phyloP scores from a whole-genome alignment of 2,888 invertebrate genomes.

The Cryptus viduatorius region DNA sequence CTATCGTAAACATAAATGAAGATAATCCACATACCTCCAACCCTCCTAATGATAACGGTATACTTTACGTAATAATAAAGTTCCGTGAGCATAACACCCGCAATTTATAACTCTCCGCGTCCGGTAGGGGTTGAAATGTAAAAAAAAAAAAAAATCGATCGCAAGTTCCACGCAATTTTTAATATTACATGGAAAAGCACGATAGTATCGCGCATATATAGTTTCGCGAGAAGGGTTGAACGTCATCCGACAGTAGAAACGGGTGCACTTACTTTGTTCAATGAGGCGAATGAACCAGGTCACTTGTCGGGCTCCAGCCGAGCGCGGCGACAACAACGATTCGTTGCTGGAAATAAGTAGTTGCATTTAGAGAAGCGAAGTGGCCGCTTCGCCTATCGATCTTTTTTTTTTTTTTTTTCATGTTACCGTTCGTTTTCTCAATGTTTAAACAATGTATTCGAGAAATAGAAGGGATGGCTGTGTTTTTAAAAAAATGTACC shows the following conservation, averaged over 20 bases:
- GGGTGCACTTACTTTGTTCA: constrained; percentile 37
- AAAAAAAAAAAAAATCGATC: constrained; percentile 17
- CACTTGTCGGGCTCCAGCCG: constrained; percentile 18
- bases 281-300: constrained; percentile 51
- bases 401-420: not conserved
- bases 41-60: constrained; percentile 1
- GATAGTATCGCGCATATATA: not conserved
- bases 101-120: constrained; percentile 11
- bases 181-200: constrained; percentile 2
- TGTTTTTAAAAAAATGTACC: not conserved
- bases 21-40: constrained; percentile 11
- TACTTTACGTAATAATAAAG: constrained; percentile 22
- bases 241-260: constrained; percentile 27
- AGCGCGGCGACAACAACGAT: constrained; percentile 9
- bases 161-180: not conserved
- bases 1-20: not conserved
- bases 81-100: constrained; percentile 2
- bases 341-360: constrained; percentile 14
- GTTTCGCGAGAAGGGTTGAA: constrained; percentile 7
- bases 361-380: constrained; percentile 21
- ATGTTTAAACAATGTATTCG: not conserved
- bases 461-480: not conserved
- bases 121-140: not conserved
- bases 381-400: constrained; percentile 20
- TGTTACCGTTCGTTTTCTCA: not conserved